Evolutionary conservation across 2,797 vertebrate species (phyloP), one percentile per base, ranked within the genome.

Genomic region (Scolopax bukidnonensis): DNA sequence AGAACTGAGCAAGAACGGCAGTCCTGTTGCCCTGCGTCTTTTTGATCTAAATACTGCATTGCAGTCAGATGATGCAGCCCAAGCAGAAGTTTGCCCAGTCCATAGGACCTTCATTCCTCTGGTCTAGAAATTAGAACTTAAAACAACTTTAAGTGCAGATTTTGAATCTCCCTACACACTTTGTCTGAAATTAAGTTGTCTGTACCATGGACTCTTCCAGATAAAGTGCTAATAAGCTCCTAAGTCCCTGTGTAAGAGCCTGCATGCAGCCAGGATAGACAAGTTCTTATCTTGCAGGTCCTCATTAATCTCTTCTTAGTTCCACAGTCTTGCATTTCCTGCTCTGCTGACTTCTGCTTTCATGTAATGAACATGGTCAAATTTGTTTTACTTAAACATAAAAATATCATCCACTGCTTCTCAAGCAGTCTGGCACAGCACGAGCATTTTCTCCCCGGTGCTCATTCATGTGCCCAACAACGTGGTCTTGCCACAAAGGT

Each of bases 401-500:
- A 51, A 69, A 68, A 47, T 51, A 32, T 25, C 41, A 45, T 20
- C 13, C 10, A 25, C 43, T 17, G 8, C 33, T 63, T 50, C 40
- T 32, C 9, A 59, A 63, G 47, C 21, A 38, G 1, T 32, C 27
- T 71, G 81, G 11, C 59, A 21, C 28, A 28, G 17, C 15, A 18
- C 5, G 40, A 19, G 59, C 2, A 0, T 11, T 65, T 65, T 16
- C 71, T 75, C 43, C 32, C 51, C 27, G 9, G 40, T 8, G 1
- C 33, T 50, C 21, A 4, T n/a, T 38, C 16, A 6, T 50, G 16
- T 20, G 32, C 33, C 30, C 48, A 54, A 13, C 48, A 15, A 32
- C 1, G 6, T 51, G 60, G 51, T n/a, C 24, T 80, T 56, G 69
- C 40, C 59, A 18, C 36, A 24, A 10, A 33, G 48, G 17, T 1